phyloP scores from a whole-genome alignment of 2,888 invertebrate genomes.

The Aspidiotus destructor region DNA sequence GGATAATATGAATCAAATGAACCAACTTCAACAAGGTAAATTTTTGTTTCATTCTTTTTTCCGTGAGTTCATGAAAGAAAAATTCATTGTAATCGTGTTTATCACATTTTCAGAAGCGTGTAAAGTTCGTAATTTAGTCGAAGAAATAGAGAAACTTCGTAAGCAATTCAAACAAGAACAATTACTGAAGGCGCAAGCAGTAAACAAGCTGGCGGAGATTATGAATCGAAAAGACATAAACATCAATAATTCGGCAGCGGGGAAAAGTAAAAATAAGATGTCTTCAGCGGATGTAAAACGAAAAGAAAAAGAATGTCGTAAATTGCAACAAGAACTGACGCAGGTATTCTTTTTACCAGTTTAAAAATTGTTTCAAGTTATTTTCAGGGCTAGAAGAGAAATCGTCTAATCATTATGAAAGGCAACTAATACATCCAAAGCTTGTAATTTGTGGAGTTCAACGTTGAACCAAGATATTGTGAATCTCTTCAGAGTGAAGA shows the following conservation, averaged over 20 bases:
- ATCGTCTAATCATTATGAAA: background rate
- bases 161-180: slow-evolving; percentile 79
- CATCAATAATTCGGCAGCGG: slow-evolving; percentile 52
- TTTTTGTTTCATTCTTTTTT: slow-evolving; percentile 2
- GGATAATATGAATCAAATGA: slow-evolving; percentile 64
- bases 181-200: slow-evolving; percentile 83
- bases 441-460: no score
- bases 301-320: slow-evolving; percentile 90
- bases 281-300: slow-evolving; percentile 68
- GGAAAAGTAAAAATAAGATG: slow-evolving; percentile 71
- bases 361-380: background rate
- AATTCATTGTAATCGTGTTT: background rate
- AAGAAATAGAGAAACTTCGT: slow-evolving; percentile 69
- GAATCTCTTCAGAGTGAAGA: background rate
- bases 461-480: no score
- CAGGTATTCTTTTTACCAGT: slow-evolving; percentile 44
- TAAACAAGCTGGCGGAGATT: slow-evolving; percentile 93
- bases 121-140: slow-evolving; percentile 40
- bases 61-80: background rate
- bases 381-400: background rate
- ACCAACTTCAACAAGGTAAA: slow-evolving; percentile 46
- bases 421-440: background rate
- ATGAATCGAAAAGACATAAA: slow-evolving; percentile 84
- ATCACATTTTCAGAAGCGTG: slow-evolving; percentile 14
- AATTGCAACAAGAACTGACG: slow-evolving; percentile 85